Evolutionary conservation across 2,797 vertebrate genomes (phyloP), one percentile per base, ranked within the genome.

Genomic region (Myotis daubentonii): DNA sequence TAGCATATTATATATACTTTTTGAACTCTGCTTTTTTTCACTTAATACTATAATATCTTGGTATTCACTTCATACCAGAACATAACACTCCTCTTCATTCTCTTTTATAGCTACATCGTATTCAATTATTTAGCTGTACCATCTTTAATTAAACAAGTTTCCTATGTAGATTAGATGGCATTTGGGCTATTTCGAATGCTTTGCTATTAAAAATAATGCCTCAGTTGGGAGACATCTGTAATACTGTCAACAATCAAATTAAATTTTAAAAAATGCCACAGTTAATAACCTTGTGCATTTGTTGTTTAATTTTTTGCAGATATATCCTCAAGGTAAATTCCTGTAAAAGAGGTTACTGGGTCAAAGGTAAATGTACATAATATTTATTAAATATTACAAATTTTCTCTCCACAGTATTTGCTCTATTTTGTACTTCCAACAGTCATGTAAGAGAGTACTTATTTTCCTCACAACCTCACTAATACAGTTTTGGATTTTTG

Each of bases 171-270:
- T 89, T 51, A 51, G 47, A n/a, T 76, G 47, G 38, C 38, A 74
- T 89, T 22, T 38, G 57, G 20, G 16, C 33, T 65, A 44, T 62
- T 86, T 75, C 10, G 20, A 79, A 88, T 49, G 51, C 62, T 92
- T 92, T 89, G 75, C 17, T 92, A 65, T 94, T 71, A 91, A 91
- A 82, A 87, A 74, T 38, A 62, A 33, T 76, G 68, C 38, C 60
- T 74, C 38, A 89, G 19, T 81, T 75, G 60, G 12, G 60, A 62
- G 60, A 62, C 60, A 62, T 30, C 28, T 30, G 60, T 62, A 62
- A 62, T 62, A 62, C 60, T 62, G 60, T 62, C 28, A 62, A 62
- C 28, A 62, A 62, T 30, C 60, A 62, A 30, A 62, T 62, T 62
- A 62, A 30, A 62, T 15, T 62, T 30, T 30, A 60, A 83, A 74